Percentiles rank a stretch among this genome's conserved stretches.
phyloP scores from a whole-genome alignment of 2,797 vertebrate genomes.

The Darevskia nairensis region DNA sequence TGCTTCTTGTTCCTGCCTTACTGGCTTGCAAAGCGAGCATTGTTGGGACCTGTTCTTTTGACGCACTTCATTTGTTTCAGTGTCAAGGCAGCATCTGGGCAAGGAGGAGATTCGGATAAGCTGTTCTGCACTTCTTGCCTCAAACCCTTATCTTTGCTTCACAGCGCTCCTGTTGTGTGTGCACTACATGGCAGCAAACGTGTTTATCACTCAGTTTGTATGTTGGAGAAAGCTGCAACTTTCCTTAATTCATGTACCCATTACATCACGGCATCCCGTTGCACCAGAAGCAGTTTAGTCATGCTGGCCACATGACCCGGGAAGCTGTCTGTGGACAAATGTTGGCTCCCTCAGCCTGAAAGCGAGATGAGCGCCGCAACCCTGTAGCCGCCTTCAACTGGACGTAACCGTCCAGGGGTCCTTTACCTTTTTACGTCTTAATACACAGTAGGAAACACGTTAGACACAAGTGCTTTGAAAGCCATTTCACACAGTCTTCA shows the following conservation, averaged over 20 bases:
- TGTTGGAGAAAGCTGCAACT: background rate
- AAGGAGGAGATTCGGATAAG: background rate
- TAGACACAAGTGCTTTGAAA: background rate
- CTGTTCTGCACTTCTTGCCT: background rate
- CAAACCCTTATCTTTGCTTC: background rate
- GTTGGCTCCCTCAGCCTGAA: too few relatives aligned
- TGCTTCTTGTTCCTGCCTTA: background rate
- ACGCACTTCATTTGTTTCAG: background rate
- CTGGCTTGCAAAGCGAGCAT: background rate
- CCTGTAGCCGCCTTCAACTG: too few relatives aligned
- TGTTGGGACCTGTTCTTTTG: background rate
- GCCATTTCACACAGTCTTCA: background rate
- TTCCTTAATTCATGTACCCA: background rate
- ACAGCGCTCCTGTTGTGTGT: background rate
- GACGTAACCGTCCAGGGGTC: too few relatives aligned
- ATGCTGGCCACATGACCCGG: too few relatives aligned
- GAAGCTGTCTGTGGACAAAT: too few relatives aligned
- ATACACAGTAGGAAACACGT: background rate
- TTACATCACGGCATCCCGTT: too few relatives aligned
- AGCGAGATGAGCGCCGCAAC: too few relatives aligned
- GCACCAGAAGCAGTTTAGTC: too few relatives aligned
- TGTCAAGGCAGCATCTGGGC: background rate
- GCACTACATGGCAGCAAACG: too few relatives aligned
- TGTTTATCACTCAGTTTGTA: background rate
- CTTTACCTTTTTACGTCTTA: too few relatives aligned